Percentiles rank a stretch among this genome's conserved stretches.
Evolutionary conservation across 2,888 invertebrate species (phyloP).

Genomic region (Euclidia mi): DNA sequence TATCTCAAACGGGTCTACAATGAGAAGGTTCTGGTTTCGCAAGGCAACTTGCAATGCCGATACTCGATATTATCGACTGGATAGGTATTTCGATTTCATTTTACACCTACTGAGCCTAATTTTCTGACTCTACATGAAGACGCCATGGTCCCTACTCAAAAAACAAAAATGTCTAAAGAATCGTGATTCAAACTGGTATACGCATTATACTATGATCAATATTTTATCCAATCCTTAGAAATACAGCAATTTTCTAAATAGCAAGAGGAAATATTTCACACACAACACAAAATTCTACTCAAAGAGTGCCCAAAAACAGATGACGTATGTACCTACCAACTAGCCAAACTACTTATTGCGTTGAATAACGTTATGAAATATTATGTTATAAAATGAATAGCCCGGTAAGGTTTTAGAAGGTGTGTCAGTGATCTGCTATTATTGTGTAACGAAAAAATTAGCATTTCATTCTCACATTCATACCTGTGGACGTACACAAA

Average conservation of each 20-base stretch:
- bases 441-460: background rate
- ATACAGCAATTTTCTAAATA: too few species aligned
- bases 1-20: constrained; percentile 85
- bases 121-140: constrained; percentile 8
- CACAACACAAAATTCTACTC: too few species aligned
- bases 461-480: background rate
- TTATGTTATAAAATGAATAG: background rate
- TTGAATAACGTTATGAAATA: background rate
- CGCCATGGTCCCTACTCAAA: too few species aligned
- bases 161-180: too few species aligned
- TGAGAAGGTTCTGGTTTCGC: constrained; percentile 88
- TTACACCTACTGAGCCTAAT: constrained; percentile 55
- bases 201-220: too few species aligned
- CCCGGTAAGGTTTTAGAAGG: background rate
- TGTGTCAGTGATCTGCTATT: background rate
- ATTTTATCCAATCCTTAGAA: too few species aligned
- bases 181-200: too few species aligned
- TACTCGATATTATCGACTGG: constrained; percentile 77
- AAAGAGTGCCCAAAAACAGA: too few species aligned
- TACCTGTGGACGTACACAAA: background rate
- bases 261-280: too few species aligned
- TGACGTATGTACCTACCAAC: background rate
- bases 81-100: constrained; percentile 65
- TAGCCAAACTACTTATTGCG: background rate
- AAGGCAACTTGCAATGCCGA: constrained; percentile 83